Evolutionary conservation across 2,888 invertebrate species (phyloP), one percentile per base, ranked within the genome.

Genomic region (Cynaeus angustus): DNA sequence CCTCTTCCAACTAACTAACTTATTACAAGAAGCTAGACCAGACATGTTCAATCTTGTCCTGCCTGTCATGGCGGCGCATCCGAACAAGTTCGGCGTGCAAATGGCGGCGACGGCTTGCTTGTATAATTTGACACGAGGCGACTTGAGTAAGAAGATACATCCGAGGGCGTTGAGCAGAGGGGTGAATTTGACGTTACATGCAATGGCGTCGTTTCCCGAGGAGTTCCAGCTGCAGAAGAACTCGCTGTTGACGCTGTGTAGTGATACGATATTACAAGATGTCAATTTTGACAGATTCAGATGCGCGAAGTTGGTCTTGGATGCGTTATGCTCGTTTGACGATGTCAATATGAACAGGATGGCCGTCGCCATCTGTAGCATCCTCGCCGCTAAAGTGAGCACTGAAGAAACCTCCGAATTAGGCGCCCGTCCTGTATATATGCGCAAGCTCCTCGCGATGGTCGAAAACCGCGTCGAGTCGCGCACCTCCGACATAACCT

Each of bases 311-410:
- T 72, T 92, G 58, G 93, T 93, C 13, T 87, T 93, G 86, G 91
- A 93, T 76, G 91, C 91, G 74, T 85, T 93, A 66, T 91, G 91
- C 77, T 85, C 87, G 8, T 92, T 91, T 80, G 89, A 91, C 52
- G 92, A 92, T 78, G 84, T 88, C 3, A 89, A 90, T 52, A 91
- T 92, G 89, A 91, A 90, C 79, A 86, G 92, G 62, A 92, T 93
- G 92, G 91, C 91, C 14, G 92, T 93, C n/a, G 93, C 93, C 0
- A 92, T 93, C 71, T 92, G 92, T 78, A 92, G 92, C 69, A 92
- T 93, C 73, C 85, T 93, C 26, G 91, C 84, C 0, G 83, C 84
- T 1, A 85, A 84, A 77, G 82, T 84, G 52, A 73, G 46, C 12
- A 91, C 92, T 0, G 86, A 86, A 21, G 90, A 92, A 83, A 92